These are phyloP conservation scores for Volucella zonaria DNA, from an alignment of 2,888 invertebrate species.

Conservation along the genomic window DNA sequence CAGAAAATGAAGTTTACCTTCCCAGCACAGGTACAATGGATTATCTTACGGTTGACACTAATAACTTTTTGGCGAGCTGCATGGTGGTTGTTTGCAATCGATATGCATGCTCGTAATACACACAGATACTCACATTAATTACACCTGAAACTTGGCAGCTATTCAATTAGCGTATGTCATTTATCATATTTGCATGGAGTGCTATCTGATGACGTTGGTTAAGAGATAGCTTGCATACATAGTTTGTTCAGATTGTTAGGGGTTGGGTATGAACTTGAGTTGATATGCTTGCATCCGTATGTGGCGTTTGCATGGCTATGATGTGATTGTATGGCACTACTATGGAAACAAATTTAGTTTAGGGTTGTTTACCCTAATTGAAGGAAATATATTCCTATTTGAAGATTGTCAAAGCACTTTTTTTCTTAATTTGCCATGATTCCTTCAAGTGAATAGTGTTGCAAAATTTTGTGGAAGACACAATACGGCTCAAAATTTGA, in stretches of 20 bases:
- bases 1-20: conserved; percentile 69
- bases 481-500: too few relatives aligned
- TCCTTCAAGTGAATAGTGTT: too few relatives aligned
- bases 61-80: conserved; percentile 65
- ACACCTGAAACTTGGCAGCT: conserved; percentile 73
- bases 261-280: conserved; percentile 15
- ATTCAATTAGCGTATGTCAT: conserved; percentile 73
- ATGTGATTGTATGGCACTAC: conserved; percentile 20
- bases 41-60: conserved; percentile 72
- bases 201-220: conserved; percentile 57
- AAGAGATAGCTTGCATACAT: conserved; percentile 28
- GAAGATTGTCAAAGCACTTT: too few relatives aligned
- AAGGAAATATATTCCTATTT: too few relatives aligned
- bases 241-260: too few relatives aligned
- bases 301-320: conserved; percentile 65
- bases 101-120: conserved; percentile 56
- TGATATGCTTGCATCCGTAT: conserved; percentile 76
- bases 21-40: conserved; percentile 55
- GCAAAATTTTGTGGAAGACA: too few relatives aligned
- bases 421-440: too few relatives aligned
- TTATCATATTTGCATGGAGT: conserved; percentile 65
- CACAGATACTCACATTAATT: conserved; percentile 63
- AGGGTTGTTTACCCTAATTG: not conserved
- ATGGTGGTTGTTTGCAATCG: conserved; percentile 51
- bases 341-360: conserved; percentile 16